These are phyloP conservation scores for Paramormyrops kingsleyae DNA, from an alignment of 2,113 vertebrate genomes.

Conservation along the genomic window DNA sequence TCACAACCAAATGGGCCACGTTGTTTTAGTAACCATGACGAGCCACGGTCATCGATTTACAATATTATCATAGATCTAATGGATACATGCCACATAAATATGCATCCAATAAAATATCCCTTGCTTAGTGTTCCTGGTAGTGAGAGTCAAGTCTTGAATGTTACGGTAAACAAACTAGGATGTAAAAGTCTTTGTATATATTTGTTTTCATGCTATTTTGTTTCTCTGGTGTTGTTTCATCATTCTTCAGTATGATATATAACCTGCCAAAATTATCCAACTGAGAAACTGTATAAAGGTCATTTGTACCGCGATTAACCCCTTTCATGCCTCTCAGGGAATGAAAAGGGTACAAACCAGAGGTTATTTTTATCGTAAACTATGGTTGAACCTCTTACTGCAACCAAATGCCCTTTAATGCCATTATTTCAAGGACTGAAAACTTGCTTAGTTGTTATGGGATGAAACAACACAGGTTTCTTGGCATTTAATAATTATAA, in stretches of 20 bases:
- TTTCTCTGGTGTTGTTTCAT: slow-evolving; percentile 9
- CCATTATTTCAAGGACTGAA: background rate
- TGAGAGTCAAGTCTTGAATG: background rate
- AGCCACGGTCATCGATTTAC: background rate
- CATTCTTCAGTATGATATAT: slow-evolving; percentile 8
- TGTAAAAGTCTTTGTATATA: background rate
- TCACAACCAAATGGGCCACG: background rate
- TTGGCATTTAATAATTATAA: too few species aligned
- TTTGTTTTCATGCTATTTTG: background rate
- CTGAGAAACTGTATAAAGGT: slow-evolving; percentile 44
- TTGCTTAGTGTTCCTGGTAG: background rate
- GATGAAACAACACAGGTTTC: background rate
- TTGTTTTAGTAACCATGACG: background rate
- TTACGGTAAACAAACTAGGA: background rate
- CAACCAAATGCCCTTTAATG: background rate
- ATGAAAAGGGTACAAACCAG: background rate
- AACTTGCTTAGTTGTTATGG: background rate
- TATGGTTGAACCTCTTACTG: background rate
- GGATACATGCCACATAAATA: background rate
- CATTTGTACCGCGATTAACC: slow-evolving; percentile 36
- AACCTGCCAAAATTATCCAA: slow-evolving; percentile 7
- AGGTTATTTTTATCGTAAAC: background rate
- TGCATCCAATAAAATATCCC: background rate
- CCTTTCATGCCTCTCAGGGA: background rate
- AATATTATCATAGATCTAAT: background rate